Conservation (phyloP, 2,888 invertebrate genomes). For the Microctonus hyperodae region DNA sequence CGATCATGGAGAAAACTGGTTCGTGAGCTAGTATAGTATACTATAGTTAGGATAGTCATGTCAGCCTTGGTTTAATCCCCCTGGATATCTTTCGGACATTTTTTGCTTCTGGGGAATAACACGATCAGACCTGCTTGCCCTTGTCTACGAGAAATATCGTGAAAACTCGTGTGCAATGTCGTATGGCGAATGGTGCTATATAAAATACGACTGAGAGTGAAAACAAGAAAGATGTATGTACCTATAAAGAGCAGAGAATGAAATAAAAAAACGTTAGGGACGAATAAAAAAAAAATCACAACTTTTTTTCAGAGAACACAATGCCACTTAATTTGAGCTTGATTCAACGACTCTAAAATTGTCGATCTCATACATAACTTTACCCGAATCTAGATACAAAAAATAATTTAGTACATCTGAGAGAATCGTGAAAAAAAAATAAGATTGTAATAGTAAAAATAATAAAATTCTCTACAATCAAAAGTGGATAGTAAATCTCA, state of each 20-base stretch:
- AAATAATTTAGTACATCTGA: not conserved
- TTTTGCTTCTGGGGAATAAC: conserved; percentile 53
- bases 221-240: not conserved
- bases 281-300: not conserved
- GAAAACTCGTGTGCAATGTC: conserved; percentile 1
- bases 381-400: not conserved
- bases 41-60: conserved; percentile 48
- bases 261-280: conserved; percentile 17
- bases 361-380: not conserved
- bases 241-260: no score
- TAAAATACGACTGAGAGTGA: conserved; percentile 4
- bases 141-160: conserved; percentile 13
- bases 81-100: conserved; percentile 50
- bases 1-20: conserved; percentile 32
- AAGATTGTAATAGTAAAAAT: not conserved
- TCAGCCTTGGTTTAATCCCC: conserved; percentile 54
- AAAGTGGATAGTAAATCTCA: not conserved
- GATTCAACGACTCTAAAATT: not conserved
- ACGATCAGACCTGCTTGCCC: conserved; percentile 49
- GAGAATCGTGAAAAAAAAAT: not conserved
- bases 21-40: conserved; percentile 41
- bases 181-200: not conserved
- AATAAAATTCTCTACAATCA: not conserved
- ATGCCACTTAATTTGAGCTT: not conserved
- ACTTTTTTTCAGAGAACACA: not conserved